Evolutionary conservation across 2,888 invertebrate genomes (phyloP), one percentile per base, ranked within the genome.

Genomic region (Diplolepis rosae): DNA sequence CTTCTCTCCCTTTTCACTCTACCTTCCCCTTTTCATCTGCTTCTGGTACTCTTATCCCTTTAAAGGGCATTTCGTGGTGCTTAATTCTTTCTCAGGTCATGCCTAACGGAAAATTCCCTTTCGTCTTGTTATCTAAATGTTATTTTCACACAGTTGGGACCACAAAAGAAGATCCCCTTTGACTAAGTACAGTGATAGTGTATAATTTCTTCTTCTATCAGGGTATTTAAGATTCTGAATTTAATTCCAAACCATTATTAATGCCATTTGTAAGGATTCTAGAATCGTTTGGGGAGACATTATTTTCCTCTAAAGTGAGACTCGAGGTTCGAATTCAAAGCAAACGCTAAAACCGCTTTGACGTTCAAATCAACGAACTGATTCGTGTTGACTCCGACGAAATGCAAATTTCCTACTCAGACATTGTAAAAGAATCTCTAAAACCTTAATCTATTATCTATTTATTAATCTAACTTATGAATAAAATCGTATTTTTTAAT

Each of bases 121-220:
- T 51, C 50, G 51, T 51, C 54, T 54, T 65, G 48, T 67, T 45
- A 39, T 18, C 48, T 52, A 66, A 66, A 66, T 45, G 69, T 68
- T 68, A 70, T 69, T 73, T 71, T 71, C 71, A 54, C 71, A 24
- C 73, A 69, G 39, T 35, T 50, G 39, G 5, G 9, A 39, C 30
- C 50, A 65, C 70, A 75, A 75, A 75, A 61, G 13, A 15, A 68
- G 56, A 74, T 24, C 56, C 72, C 50, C 56, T 61, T 61, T 61
- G 61, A 61, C 35, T 32, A 61, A 50, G 28, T 61, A 48, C 66
- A 48, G 52, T 70, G 66, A 70, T 30, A 66, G 66, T 66, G 35
- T 71, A 68, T 52, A 75, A 71, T 66, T 69, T 67, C 61, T 75
- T 71, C 61, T 65, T 50, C 48, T 5, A 6, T 13, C 11, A n/a